A percentile compares a stretch with the other conserved stretches of the same genome.
Evolutionary conservation across 1,140 invertebrate genomes (phyloP).

Genomic region (Atta colombica): DNA sequence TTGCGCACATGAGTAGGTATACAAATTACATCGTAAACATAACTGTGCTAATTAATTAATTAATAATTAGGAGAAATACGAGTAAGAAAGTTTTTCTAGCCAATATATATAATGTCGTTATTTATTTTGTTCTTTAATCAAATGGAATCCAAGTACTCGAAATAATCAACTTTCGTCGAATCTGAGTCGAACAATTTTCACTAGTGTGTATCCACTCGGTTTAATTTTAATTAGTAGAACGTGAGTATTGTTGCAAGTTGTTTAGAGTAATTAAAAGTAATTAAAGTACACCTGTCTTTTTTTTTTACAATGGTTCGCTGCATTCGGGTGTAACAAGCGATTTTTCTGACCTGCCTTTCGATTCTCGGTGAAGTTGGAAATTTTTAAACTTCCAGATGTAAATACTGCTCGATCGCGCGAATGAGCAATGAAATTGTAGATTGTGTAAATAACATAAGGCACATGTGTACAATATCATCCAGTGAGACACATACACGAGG

Average conservation of each 20-base stretch:
- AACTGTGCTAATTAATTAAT: slow-evolving; percentile 17
- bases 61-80: not conserved
- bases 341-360: slow-evolving; percentile 4
- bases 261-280: slow-evolving; percentile 55
- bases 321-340: not conserved
- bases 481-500: slow-evolving; percentile 35
- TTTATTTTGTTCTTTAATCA: not conserved
- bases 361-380: not conserved
- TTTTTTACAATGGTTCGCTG: not conserved
- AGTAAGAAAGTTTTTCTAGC: not conserved
- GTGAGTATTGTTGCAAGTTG: slow-evolving; percentile 30
- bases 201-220: not conserved
- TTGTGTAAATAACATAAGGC: slow-evolving; percentile 61
- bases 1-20: not conserved
- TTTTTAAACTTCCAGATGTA: slow-evolving; percentile 41
- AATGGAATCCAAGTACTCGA: not conserved
- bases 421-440: slow-evolving; percentile 65
- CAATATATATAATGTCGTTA: not conserved
- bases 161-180: not conserved
- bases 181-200: not conserved
- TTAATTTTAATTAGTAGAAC: slow-evolving; percentile 52
- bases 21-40: not conserved
- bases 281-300: slow-evolving; percentile 37
- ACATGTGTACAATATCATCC: slow-evolving; percentile 53
- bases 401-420: slow-evolving; percentile 43